Base-by-base conservation (phyloP, 2,797 vertebrate genomes). In the Heterohyrax brucei region DNA sequence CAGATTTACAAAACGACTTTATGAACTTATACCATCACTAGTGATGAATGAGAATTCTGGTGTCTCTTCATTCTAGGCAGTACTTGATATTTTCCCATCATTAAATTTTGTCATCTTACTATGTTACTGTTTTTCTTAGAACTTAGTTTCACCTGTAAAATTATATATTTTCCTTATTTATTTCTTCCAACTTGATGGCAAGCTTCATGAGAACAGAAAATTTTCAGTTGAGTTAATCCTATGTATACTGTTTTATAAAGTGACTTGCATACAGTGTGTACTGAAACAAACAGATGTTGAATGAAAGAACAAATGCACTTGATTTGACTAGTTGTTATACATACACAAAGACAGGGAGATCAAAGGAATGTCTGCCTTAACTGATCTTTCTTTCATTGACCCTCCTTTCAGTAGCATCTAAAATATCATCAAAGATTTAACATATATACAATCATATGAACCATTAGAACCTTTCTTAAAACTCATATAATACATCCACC, bases 31-130 rank as follows among this genome's bases (percentile, higher is more conserved):
- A 56, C 53, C 16, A 12, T 56, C 53, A 56, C 53, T 56, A 56
- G 53, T 16, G 16, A 56, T 2, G 53, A 56, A 13, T 16, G 53
- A 13, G 12, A 56, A 56, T 56, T 56, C 53, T 56, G 53, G 8
- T 28, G 10, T 9, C 46, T 61, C 2, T 0, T 28, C 5, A 21
- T 26, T 14, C n/a, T n/a, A 0, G 7, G 7, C 9, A 68, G 21
- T 1, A 10, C 2, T 92, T n/a, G 7, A 4, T 39, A 18, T 64
- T 89, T 77, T 33, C 12, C 14, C 28, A 66, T 1, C 14, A 14
- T 24, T 26, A 1, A 1, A 46, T 50, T 64, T 81, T 70, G 30
- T 56, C 10, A 4, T n/a, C 26, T 62, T 59, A 12, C 5, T 3
- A 26, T 5, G 16, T 16, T 56, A 16, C 53, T 56, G 12, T 16